A percentile compares a stretch with the other conserved stretches of the same genome.
Evolutionary conservation across 2,888 invertebrate genomes (phyloP).

Genomic region (Dromius quadrimaculatus): DNA sequence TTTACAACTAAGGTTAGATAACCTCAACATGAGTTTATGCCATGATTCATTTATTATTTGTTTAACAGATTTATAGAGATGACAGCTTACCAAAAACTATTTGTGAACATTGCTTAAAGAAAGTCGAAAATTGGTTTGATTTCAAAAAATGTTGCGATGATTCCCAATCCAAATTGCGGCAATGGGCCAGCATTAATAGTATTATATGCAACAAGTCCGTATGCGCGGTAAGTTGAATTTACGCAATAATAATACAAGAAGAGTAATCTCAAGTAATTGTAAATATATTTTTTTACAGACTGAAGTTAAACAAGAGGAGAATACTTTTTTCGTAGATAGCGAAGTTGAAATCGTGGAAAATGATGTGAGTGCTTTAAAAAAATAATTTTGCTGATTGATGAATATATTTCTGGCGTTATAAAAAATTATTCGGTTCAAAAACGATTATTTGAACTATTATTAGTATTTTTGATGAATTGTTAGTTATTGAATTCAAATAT

Average conservation of each 20-base stretch:
- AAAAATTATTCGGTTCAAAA: too few species aligned
- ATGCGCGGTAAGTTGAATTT: too few species aligned
- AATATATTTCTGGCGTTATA: constrained; percentile 37
- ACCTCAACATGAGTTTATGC: constrained; percentile 13
- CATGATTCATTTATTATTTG: constrained; percentile 65
- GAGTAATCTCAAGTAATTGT: constrained; percentile 66
- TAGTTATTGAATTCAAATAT: too few species aligned
- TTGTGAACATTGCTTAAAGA: constrained; percentile 74
- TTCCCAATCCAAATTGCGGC: constrained; percentile 75
- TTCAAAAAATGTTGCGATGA: constrained; percentile 75
- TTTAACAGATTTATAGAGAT: constrained; percentile 71
- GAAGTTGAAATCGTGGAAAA: constrained; percentile 8
- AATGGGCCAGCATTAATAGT: constrained; percentile 66
- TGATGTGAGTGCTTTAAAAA: too few species aligned
- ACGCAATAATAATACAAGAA: constrained; percentile 69
- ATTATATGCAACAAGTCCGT: constrained; percentile 53
- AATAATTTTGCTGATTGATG: too few species aligned
- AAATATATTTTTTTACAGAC: not conserved
- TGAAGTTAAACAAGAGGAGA: constrained; percentile 8
- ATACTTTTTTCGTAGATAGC: not conserved
- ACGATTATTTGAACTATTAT: too few species aligned
- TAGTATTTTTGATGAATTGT: too few species aligned
- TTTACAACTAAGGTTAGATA: constrained; percentile 28
- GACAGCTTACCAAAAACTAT: constrained; percentile 77
- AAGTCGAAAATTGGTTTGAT: constrained; percentile 76